A percentile compares a stretch with the other conserved stretches of the same genome.
Conservation (phyloP, 30 jellyfish, hydroid and myxozoan species). For the Aurelia aurita complex sp. Pacific region DNA sequence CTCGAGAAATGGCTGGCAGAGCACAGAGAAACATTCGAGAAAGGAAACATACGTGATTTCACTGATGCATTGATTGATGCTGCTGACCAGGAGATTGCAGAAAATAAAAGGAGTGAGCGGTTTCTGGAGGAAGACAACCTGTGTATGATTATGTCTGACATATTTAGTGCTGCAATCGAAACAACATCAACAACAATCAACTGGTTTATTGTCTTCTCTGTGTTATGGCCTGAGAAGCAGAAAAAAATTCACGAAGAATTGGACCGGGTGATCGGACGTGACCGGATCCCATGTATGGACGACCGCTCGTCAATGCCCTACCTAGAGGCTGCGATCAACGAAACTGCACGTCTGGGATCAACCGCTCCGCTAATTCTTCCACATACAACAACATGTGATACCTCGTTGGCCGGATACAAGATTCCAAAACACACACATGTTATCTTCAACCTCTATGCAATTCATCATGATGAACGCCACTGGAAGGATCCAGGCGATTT, state of each 20-base stretch:
- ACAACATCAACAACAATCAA: slow-evolving; percentile 47
- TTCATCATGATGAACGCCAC: slow-evolving; percentile 58
- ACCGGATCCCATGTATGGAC: slow-evolving; percentile 24
- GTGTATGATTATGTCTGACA: slow-evolving; percentile 33
- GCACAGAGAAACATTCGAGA: slow-evolving; percentile 44
- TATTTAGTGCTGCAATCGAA: slow-evolving; percentile 61
- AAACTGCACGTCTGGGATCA: slow-evolving; percentile 57
- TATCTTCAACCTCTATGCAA: slow-evolving; percentile 42
- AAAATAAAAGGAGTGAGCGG: slow-evolving; percentile 12
- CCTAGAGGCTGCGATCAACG: slow-evolving; percentile 63
- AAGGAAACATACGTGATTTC: slow-evolving; percentile 36
- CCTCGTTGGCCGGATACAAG: slow-evolving; percentile 52
- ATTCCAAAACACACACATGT: slow-evolving; percentile 63
- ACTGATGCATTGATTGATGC: slow-evolving; percentile 52
- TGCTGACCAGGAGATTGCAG: slow-evolving; percentile 21
- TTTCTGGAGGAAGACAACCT: slow-evolving; percentile 23
- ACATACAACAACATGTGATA: slow-evolving; percentile 62
- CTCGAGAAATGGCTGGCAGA: slow-evolving; percentile 28
- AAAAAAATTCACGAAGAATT: slow-evolving; percentile 40
- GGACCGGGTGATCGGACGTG: slow-evolving; percentile 43
- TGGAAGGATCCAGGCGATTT: slow-evolving; percentile 53
- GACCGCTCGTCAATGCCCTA: slow-evolving; percentile 48
- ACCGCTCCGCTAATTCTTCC: slow-evolving; percentile 54
- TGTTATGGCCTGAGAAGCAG: slow-evolving; percentile 59
- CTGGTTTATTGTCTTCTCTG: slow-evolving; percentile 54